These are phyloP conservation scores for Ommatoiulus sabulosus DNA, from an alignment of 2,888 invertebrate species.

Conservation along the genomic window DNA sequence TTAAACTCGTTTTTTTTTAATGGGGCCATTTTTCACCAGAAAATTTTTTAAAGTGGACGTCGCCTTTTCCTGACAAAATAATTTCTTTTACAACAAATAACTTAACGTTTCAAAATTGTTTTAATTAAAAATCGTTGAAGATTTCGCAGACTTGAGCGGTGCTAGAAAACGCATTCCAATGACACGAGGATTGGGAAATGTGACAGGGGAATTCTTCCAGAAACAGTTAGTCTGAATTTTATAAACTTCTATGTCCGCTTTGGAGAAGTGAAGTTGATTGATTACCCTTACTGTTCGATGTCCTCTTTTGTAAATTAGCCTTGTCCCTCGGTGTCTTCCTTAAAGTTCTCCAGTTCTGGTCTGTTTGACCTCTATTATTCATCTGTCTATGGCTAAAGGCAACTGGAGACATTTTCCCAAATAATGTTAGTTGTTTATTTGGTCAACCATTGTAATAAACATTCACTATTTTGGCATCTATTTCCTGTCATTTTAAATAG, in stretches of 20 bases:
- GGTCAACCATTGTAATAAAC: neutral
- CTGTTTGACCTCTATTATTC: neutral
- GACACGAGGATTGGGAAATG: no score
- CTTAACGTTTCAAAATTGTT: no score
- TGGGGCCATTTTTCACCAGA: no score
- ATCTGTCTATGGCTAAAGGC: neutral
- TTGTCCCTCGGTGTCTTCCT: neutral
- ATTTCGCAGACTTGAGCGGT: no score
- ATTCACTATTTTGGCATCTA: neutral
- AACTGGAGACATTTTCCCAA: neutral
- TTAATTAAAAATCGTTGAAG: no score
- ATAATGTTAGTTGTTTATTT: neutral
- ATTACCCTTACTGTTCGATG: neutral
- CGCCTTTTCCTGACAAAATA: no score
- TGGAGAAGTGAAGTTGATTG: slow-evolving; percentile 4
- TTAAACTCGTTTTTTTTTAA: neutral
- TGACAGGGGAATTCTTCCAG: neutral
- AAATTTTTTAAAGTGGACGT: no score
- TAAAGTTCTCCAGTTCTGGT: neutral
- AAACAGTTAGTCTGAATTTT: neutral
- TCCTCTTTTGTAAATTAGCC: slow-evolving; percentile 9
- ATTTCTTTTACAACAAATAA: no score
- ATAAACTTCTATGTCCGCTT: neutral
- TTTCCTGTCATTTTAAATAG: neutral
- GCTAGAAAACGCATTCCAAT: no score